A percentile compares a stretch with the other conserved stretches of the same genome.
phyloP scores from a whole-genome alignment of 2,888 invertebrate genomes.

The Cerceris ruficornis region DNA sequence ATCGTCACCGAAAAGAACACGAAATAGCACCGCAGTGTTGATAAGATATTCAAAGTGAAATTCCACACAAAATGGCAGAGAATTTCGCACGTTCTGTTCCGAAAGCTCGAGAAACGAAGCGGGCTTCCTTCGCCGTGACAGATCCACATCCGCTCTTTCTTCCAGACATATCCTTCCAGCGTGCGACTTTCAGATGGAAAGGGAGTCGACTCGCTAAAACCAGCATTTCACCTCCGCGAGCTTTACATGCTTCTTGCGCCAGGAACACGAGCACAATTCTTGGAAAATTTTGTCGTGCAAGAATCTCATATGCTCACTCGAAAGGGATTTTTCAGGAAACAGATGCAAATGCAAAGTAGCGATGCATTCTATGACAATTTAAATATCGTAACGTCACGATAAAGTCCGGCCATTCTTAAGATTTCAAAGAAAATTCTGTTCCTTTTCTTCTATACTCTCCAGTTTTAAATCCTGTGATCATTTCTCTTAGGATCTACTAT shows the following conservation, averaged over 20 bases:
- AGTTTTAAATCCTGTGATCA: no score
- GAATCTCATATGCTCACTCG: no score
- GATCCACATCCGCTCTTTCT: slow-evolving; percentile 16
- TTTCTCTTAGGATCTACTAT: no score
- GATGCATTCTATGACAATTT: no score
- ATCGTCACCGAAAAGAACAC: not conserved
- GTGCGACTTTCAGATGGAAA: slow-evolving; percentile 38
- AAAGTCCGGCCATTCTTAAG: no score
- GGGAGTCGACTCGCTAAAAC: slow-evolving; percentile 50
- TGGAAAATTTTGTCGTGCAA: slow-evolving; percentile 22
- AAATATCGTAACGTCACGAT: no score
- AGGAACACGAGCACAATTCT: slow-evolving; percentile 33
- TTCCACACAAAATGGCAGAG: not conserved
- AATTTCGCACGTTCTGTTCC: slow-evolving; percentile 9
- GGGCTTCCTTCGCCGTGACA: slow-evolving; percentile 21
- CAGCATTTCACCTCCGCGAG: slow-evolving; percentile 28
- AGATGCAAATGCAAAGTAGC: no score
- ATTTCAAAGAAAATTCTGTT: no score
- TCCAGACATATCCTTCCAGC: slow-evolving; percentile 30
- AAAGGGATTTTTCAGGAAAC: no score
- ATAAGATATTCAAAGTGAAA: not conserved
- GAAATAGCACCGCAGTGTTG: not conserved
- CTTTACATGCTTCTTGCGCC: slow-evolving; percentile 41
- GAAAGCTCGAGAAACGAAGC: slow-evolving; percentile 27
- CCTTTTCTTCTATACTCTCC: no score